Base-by-base conservation (phyloP, 2,113 vertebrate genomes). In the Polypterus bichir region DNA sequence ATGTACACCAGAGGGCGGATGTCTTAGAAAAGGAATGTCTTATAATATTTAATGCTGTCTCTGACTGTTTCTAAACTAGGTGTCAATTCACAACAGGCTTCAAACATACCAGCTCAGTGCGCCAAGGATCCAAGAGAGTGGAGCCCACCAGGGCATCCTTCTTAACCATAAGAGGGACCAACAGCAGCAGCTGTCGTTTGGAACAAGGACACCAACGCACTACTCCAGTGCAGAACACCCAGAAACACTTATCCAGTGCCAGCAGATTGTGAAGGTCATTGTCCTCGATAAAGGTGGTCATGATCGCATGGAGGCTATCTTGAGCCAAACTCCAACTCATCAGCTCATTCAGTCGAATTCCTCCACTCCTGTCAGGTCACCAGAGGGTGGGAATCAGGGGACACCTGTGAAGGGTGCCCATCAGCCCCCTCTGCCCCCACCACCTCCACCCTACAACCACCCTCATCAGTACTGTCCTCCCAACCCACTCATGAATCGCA, bases 1-100 rank as follows among this genome's bases (percentile, higher is more conserved):
- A 79, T 79, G 78, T 73, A 75, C 82, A 86, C 84, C 80, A 80
- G 86, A 86, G 86, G 86, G 86, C 84, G 83, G 77, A 73, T 77
- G 79, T 77, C 81, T 81, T 83, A 83, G 81, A 83, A 74, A 77
- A 85, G 83, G 84, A 88, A 93, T 89, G 94, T 93, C 86, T 92
- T 86, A 90, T 97, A 98, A 98, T 92, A 88, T 92, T 88, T 90
- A 91, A 88, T 88, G 91, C 94, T 86, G 81, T 97, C 94, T 97
- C 87, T 97, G 96, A 87, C 93, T 98, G 92, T 98, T 93, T 92
- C 94, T 97, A 97, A 98, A 97, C 92, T 98, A 98, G 96, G 96
- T 98, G 90, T 98, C 96, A 97, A 98, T 98, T 98, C 96, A 98
- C 94, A 97, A 98, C 94, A 98, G 96, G 94, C 96, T 98, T 90